These are phyloP conservation scores for Tenthredo distinguenda DNA, from an alignment of 2,888 invertebrate species.

Conservation along the genomic window DNA sequence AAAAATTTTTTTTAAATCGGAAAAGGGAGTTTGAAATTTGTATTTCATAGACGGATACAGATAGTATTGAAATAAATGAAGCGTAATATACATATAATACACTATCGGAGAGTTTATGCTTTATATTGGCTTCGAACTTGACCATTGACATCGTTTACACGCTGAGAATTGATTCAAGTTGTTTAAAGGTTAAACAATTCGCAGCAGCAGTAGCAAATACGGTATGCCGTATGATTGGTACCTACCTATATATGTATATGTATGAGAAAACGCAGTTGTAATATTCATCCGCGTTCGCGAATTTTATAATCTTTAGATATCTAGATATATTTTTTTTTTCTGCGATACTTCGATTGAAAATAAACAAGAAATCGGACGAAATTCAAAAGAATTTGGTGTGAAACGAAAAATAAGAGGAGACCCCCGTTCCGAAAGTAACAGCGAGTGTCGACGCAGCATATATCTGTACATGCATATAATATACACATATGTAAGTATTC, in stretches of 20 bases:
- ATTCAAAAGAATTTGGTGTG: too few relatives aligned
- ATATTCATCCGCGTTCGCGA: background rate
- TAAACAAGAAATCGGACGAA: background rate
- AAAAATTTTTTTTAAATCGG: too few relatives aligned
- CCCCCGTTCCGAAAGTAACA: too few relatives aligned
- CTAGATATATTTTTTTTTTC: too few relatives aligned
- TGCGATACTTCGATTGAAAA: background rate
- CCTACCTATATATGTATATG: background rate
- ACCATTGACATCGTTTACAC: constrained; percentile 27
- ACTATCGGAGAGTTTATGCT: too few relatives aligned
- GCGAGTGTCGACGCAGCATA: too few relatives aligned
- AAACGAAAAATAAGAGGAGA: too few relatives aligned
- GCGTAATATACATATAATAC: background rate
- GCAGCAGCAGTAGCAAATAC: background rate
- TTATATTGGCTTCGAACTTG: constrained; percentile 30
- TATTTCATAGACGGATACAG: too few relatives aligned
- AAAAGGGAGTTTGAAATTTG: too few relatives aligned
- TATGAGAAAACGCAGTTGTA: background rate
- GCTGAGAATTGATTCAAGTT: constrained; percentile 35
- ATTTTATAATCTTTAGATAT: too few relatives aligned
- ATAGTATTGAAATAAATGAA: background rate
- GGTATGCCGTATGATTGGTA: background rate
- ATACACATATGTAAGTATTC: background rate
- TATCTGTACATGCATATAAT: background rate
- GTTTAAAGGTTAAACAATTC: constrained; percentile 12